Percentiles rank a stretch among this genome's conserved stretches.
Conservation (phyloP, 2,797 vertebrate species). For the Sebastes matsubarae region DNA sequence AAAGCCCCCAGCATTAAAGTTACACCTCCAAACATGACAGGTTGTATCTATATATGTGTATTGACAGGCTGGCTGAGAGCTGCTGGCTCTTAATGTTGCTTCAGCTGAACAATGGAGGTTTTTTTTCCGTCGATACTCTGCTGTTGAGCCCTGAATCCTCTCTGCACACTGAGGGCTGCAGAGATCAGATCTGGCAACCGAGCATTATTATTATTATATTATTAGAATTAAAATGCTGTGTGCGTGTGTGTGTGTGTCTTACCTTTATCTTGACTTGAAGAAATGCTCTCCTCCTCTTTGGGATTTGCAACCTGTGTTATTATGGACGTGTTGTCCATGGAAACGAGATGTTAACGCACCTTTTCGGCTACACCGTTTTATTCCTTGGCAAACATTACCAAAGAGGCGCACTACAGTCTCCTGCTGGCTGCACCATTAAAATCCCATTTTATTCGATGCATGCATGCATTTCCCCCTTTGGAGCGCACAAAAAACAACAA, state of each 20-base stretch:
- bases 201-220: neutral
- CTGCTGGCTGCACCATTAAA: slow-evolving; percentile 70
- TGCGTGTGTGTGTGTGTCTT: slow-evolving; percentile 47
- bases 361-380: slow-evolving; percentile 74
- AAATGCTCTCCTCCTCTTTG: slow-evolving; percentile 96
- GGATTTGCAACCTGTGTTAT: slow-evolving; percentile 99
- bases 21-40: neutral
- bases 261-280: slow-evolving; percentile 86
- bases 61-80: slow-evolving; percentile 19
- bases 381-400: slow-evolving; percentile 78
- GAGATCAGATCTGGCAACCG: slow-evolving; percentile 20
- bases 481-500: too few relatives aligned
- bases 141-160: slow-evolving; percentile 25
- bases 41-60: neutral
- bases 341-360: slow-evolving; percentile 82
- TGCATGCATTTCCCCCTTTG: neutral
- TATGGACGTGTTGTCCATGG: slow-evolving; percentile 99
- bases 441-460: slow-evolving; percentile 63
- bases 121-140: slow-evolving; percentile 44
- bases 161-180: slow-evolving; percentile 41
- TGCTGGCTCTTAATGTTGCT: slow-evolving; percentile 27
- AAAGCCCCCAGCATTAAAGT: slow-evolving; percentile 4
- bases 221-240: neutral
- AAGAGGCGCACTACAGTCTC: slow-evolving; percentile 59
- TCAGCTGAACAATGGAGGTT: slow-evolving; percentile 71